Percentiles rank a stretch among this genome's conserved stretches.
Evolutionary conservation across 2,113 vertebrate species (phyloP).

Genomic region (Glaucomys volans): DNA sequence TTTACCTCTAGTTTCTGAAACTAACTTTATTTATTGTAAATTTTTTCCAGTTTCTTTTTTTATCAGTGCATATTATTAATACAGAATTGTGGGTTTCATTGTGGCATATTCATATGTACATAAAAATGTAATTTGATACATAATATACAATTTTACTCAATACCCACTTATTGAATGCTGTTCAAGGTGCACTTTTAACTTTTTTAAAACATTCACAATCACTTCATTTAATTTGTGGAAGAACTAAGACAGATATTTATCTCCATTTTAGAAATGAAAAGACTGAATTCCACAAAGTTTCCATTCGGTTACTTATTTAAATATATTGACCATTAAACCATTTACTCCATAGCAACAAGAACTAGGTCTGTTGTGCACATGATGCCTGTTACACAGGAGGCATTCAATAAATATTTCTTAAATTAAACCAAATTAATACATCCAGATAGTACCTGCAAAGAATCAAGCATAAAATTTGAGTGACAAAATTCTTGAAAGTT

Average conservation of each 20-base stretch:
- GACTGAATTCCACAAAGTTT: not conserved
- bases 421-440: not conserved
- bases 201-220: not conserved
- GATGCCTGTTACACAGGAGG: not conserved
- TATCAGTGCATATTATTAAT: no score
- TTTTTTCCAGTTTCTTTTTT: no score
- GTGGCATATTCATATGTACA: no score
- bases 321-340: not conserved
- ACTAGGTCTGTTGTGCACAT: not conserved
- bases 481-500: not conserved
- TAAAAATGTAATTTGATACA: no score
- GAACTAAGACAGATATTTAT: not conserved
- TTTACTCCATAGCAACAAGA: not conserved
- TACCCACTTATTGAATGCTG: not conserved
- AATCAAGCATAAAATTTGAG: not conserved
- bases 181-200: not conserved
- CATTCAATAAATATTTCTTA: not conserved
- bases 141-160: not conserved
- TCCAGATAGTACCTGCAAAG: not conserved
- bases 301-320: not conserved
- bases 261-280: conserved; percentile 1
- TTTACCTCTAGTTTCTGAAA: not conserved
- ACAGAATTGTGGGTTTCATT: no score
- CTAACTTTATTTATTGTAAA: not conserved
- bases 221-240: not conserved